Evolutionary conservation across 1,140 invertebrate species (phyloP).

Genomic region (Choristoneura fumiferana): DNA sequence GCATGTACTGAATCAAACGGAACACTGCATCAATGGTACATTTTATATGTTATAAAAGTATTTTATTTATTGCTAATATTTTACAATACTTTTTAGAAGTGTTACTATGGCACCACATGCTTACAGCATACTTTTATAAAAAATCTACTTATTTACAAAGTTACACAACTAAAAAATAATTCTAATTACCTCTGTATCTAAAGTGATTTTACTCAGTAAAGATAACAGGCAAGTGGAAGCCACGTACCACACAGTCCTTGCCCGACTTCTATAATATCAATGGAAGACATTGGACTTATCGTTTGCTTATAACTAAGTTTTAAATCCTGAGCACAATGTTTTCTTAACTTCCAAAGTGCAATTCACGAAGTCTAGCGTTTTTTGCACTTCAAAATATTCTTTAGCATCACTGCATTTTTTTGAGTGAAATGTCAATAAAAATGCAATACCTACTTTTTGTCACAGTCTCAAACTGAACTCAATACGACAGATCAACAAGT

Average conservation of each 20-base stretch:
- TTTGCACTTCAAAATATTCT: neutral
- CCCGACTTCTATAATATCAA: slow-evolving; percentile 28
- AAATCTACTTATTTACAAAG: slow-evolving; percentile 41
- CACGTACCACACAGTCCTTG: neutral
- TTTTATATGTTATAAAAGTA: slow-evolving; percentile 13
- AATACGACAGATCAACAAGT: neutral
- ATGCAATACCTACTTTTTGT: neutral
- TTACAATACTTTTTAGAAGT: slow-evolving; percentile 64
- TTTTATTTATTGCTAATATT: slow-evolving; percentile 35
- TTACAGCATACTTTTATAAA: slow-evolving; percentile 50
- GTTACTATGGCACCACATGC: slow-evolving; percentile 75
- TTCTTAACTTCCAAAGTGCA: slow-evolving; percentile 1
- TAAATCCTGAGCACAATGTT: slow-evolving; percentile 19
- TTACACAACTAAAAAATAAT: slow-evolving; percentile 35
- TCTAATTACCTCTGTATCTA: slow-evolving; percentile 9
- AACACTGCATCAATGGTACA: neutral
- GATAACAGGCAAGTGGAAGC: neutral
- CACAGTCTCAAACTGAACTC: neutral
- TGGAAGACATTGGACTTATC: slow-evolving; percentile 66
- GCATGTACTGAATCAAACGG: neutral
- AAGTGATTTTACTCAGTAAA: neutral
- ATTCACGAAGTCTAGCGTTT: neutral
- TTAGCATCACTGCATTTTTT: neutral
- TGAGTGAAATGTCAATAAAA: neutral
- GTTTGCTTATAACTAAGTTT: slow-evolving; percentile 30